Evolutionary conservation across 2,888 invertebrate genomes (phyloP).

Genomic region (Tachina lurida): DNA sequence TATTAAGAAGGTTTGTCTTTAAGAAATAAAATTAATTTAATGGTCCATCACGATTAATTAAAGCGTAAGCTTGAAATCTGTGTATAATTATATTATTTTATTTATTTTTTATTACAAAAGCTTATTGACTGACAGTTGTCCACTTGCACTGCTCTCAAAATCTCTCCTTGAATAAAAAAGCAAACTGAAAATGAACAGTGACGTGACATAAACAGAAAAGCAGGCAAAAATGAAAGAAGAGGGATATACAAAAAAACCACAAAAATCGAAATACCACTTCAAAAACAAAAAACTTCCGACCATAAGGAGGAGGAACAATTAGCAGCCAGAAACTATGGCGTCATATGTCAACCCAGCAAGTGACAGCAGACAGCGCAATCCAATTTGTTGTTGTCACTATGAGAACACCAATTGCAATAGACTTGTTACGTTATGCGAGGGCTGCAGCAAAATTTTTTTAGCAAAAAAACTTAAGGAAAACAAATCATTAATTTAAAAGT

Average conservation of each 20-base stretch:
- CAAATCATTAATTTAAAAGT: too few species aligned
- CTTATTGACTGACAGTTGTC: background rate
- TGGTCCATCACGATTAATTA: conserved; percentile 55
- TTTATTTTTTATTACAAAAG: background rate
- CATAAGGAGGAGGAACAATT: conserved; percentile 8
- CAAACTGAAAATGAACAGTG: background rate
- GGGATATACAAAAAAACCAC: background rate
- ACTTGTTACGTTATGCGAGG: background rate
- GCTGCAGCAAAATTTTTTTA: background rate
- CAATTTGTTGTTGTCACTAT: conserved; percentile 34
- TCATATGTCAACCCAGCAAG: conserved; percentile 52
- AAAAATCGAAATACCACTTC: background rate
- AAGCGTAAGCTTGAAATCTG: conserved; percentile 14
- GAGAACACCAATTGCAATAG: background rate
- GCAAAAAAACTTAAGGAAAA: too few species aligned
- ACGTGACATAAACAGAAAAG: background rate
- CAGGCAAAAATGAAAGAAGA: background rate
- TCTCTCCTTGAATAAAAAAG: background rate
- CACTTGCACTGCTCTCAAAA: conserved; percentile 26
- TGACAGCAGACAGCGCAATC: conserved; percentile 34
- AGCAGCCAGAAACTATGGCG: conserved; percentile 47
- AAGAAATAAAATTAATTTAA: conserved; percentile 32
- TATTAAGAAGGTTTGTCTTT: background rate
- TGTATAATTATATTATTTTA: background rate
- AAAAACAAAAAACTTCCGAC: background rate